These are phyloP conservation scores for Ecliptopera silaceata DNA, from an alignment of 2,888 invertebrate species.

Conservation along the genomic window DNA sequence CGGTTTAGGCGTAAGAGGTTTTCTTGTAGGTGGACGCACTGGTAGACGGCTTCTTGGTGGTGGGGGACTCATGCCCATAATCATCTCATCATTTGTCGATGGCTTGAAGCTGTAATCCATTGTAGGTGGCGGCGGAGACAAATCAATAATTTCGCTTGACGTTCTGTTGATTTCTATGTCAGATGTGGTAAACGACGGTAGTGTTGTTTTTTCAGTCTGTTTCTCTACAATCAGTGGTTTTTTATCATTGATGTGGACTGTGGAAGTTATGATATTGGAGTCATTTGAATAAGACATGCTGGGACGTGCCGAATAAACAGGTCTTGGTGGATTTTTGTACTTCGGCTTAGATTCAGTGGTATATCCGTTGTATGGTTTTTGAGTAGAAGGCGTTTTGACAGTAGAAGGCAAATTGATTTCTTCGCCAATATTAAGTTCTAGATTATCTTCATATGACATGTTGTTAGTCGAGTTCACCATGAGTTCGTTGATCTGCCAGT, in stretches of 20 bases:
- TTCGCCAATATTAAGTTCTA: conserved; percentile 75
- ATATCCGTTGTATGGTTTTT: conserved; percentile 42
- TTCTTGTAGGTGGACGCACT: conserved; percentile 55
- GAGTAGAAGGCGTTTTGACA: conserved; percentile 45
- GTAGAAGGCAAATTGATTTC: conserved; percentile 56
- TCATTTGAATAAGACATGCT: conserved; percentile 58
- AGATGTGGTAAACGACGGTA: conserved; percentile 62
- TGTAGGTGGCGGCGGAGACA: conserved; percentile 79
- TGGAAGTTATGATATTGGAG: conserved; percentile 76
- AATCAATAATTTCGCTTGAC: conserved; percentile 71
- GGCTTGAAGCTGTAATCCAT: conserved; percentile 72
- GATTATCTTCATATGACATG: conserved; percentile 67
- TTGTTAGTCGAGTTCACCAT: conserved; percentile 71
- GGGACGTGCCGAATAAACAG: conserved; percentile 46
- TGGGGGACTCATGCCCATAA: conserved; percentile 83
- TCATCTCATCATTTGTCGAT: conserved; percentile 72
- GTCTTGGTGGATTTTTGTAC: conserved; percentile 54
- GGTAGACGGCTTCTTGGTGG: conserved; percentile 64
- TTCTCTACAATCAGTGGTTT: conserved; percentile 72
- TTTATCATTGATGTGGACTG: conserved; percentile 71
- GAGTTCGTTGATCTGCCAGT: conserved; percentile 78
- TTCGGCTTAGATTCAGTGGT: conserved; percentile 45
- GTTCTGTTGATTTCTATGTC: conserved; percentile 58
- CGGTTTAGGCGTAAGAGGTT: conserved; percentile 60
- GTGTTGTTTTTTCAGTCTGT: conserved; percentile 55